Evolutionary conservation across 1,140 invertebrate genomes (phyloP).

Genomic region (Micrasema minimum): DNA sequence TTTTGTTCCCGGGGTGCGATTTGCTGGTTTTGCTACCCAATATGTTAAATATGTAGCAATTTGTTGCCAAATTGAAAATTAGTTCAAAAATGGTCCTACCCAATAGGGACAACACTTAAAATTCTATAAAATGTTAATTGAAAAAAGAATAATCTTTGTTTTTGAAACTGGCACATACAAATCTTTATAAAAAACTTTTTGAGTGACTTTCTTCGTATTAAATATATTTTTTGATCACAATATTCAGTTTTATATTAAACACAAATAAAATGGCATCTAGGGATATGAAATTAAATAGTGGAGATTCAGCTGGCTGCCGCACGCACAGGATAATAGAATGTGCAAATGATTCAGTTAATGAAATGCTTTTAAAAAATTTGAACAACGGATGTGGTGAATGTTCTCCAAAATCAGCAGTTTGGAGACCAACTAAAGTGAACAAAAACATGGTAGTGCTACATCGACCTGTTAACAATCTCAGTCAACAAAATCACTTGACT

Average conservation of each 20-base stretch:
- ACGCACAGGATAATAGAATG: conserved; percentile 14
- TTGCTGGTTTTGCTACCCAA: too few relatives aligned
- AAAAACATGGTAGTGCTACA: conserved; percentile 16
- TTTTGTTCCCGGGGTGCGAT: too few relatives aligned
- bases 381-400: conserved; percentile 12
- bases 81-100: too few relatives aligned
- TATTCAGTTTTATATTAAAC: neutral
- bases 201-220: neutral
- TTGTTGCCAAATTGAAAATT: too few relatives aligned
- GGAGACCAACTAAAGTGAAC: conserved; percentile 21
- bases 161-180: neutral
- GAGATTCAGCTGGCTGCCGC: conserved; percentile 5
- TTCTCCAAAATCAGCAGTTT: neutral
- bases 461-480: conserved; percentile 16
- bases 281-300: conserved; percentile 23
- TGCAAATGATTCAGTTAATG: neutral
- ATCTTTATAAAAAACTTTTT: neutral
- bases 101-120: too few relatives aligned
- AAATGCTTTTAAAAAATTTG: conserved; percentile 5
- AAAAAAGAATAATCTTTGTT: conserved; percentile 3
- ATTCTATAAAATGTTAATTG: neutral
- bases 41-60: too few relatives aligned
- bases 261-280: conserved; percentile 12
- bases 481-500: conserved; percentile 5
- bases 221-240: conserved; percentile 7